Evolutionary conservation across 2,888 invertebrate genomes (phyloP).

Genomic region (Drosophila pseudotakahashii): DNA sequence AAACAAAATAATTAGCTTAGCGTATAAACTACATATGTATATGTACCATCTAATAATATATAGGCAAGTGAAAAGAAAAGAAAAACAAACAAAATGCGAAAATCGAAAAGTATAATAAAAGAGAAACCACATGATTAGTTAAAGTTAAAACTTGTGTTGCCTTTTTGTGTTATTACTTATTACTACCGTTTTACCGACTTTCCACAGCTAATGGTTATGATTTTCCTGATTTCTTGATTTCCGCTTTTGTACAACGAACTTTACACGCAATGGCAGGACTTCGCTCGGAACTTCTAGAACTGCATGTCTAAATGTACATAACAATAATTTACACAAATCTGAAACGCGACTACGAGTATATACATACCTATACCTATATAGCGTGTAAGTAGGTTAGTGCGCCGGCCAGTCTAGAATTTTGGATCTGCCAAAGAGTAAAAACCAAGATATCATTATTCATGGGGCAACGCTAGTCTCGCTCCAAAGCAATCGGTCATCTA

Average conservation of each 20-base stretch:
- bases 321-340: conserved; percentile 75
- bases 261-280: conserved; percentile 23
- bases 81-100: conserved; percentile 48
- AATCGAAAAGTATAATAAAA: conserved; percentile 47
- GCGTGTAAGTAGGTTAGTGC: conserved; percentile 46
- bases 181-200: conserved; percentile 2
- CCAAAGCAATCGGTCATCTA: conserved; percentile 23
- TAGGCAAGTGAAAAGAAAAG: conserved; percentile 68
- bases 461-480: conserved; percentile 5
- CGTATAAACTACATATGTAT: conserved; percentile 71
- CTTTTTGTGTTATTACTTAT: conserved; percentile 39
- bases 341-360: conserved; percentile 60
- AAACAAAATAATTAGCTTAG: conserved; percentile 75
- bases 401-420: conserved; percentile 20
- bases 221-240: conserved; percentile 26
- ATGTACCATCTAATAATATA: conserved; percentile 65
- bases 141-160: conserved; percentile 60
- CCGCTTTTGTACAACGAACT: conserved; percentile 62
- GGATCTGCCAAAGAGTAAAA: not conserved
- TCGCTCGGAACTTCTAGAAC: conserved; percentile 44
- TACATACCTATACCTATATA: conserved; percentile 46
- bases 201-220: conserved; percentile 17
- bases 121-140: conserved; percentile 62
- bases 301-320: conserved; percentile 78
- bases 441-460: not conserved